These are phyloP conservation scores for Lapara coniferarum DNA, from an alignment of 2,888 invertebrate genomes.

Conservation along the genomic window DNA sequence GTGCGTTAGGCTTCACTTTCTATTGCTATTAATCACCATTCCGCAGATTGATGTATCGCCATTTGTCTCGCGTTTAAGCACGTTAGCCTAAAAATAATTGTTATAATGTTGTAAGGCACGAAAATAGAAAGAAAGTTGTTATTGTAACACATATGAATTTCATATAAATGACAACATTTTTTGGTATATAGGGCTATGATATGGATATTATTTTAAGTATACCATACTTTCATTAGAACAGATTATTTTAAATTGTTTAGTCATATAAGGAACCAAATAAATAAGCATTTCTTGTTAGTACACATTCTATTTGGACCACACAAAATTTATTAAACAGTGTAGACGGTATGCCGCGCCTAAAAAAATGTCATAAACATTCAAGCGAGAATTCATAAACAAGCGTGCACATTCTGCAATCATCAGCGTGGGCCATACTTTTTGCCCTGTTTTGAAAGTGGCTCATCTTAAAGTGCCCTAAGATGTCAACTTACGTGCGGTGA, in stretches of 20 bases:
- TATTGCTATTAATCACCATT: constrained; percentile 48
- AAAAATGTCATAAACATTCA: too few relatives aligned
- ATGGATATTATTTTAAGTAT: too few relatives aligned
- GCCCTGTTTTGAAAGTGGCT: not conserved
- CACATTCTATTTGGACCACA: too few relatives aligned
- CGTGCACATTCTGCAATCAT: not conserved
- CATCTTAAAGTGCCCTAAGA: constrained; percentile 28
- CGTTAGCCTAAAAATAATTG: not conserved
- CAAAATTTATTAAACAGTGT: too few relatives aligned
- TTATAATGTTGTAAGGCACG: not conserved
- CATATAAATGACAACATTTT: too few relatives aligned
- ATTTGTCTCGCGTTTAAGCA: constrained; percentile 34
- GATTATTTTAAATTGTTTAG: too few relatives aligned
- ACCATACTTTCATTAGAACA: too few relatives aligned
- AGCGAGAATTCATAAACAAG: not conserved
- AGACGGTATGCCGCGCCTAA: too few relatives aligned
- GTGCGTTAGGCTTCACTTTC: constrained; percentile 52
- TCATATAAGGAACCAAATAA: too few relatives aligned
- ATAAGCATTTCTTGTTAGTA: too few relatives aligned
- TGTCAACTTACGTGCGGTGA: constrained; percentile 42
- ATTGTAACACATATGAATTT: too few relatives aligned
- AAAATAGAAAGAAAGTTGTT: not conserved
- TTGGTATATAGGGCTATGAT: too few relatives aligned
- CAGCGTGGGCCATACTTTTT: not conserved
- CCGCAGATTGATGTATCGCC: constrained; percentile 46